These are phyloP conservation scores for Furcula furcula DNA, from an alignment of 2,888 invertebrate species.

Conservation along the genomic window DNA sequence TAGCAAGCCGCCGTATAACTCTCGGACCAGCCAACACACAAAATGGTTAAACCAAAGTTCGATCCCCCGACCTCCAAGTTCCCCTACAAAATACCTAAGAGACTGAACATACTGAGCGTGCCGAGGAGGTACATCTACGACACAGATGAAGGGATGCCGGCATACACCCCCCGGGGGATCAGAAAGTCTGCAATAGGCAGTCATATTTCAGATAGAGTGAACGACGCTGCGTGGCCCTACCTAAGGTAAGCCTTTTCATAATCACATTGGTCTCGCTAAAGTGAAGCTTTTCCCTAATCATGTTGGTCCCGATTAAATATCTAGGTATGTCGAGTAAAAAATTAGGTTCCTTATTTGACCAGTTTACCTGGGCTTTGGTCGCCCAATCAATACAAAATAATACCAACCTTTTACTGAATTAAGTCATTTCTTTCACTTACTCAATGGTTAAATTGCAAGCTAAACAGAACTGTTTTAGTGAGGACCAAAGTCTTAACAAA, in stretches of 20 bases:
- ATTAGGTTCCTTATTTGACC: too few relatives aligned
- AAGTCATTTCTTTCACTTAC: too few relatives aligned
- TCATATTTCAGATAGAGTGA: conserved; percentile 46
- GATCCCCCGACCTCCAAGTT: conserved; percentile 51
- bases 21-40: conserved; percentile 44
- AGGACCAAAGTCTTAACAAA: too few relatives aligned
- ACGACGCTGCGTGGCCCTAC: conserved; percentile 63
- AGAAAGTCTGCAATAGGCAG: conserved; percentile 53
- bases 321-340: too few relatives aligned
- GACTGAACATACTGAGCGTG: conserved; percentile 52
- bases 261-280: conserved; percentile 1
- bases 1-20: conserved; percentile 25
- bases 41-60: conserved; percentile 53
- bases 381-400: too few relatives aligned
- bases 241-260: conserved; percentile 45
- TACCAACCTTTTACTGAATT: too few relatives aligned
- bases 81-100: conserved; percentile 50
- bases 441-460: too few relatives aligned
- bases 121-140: conserved; percentile 47
- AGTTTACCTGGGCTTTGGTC: too few relatives aligned
- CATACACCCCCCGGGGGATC: conserved; percentile 43
- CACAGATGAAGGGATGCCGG: conserved; percentile 53
- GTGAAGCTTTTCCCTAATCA: too few relatives aligned
- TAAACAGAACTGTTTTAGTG: too few relatives aligned
- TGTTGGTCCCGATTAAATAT: too few relatives aligned